A percentile compares a stretch with the other conserved stretches of the same genome.
Evolutionary conservation across 1,140 invertebrate genomes (phyloP).

Genomic region (Trichonephila clavata): DNA sequence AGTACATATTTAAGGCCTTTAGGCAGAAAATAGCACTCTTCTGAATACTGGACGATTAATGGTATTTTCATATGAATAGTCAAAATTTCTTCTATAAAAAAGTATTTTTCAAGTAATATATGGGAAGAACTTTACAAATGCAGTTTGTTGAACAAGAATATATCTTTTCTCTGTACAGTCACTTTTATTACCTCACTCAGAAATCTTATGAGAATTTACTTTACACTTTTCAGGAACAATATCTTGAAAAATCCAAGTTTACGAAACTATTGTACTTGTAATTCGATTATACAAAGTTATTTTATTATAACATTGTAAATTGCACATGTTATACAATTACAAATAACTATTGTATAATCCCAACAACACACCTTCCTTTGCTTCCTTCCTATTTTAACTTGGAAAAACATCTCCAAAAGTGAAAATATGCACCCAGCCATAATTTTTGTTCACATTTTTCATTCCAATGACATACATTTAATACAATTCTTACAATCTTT

Average conservation of each 20-base stretch:
- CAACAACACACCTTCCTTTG: too few species aligned
- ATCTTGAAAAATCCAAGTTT: background rate
- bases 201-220: background rate
- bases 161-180: slow-evolving; percentile 29
- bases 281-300: too few species aligned
- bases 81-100: slow-evolving; percentile 49
- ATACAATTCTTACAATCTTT: too few species aligned
- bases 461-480: too few species aligned
- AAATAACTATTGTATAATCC: too few species aligned
- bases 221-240: slow-evolving; percentile 2
- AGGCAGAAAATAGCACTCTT: slow-evolving; percentile 59
- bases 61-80: slow-evolving; percentile 28
- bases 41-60: slow-evolving; percentile 60
- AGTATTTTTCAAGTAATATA: slow-evolving; percentile 22
- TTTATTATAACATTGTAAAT: too few species aligned
- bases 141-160: slow-evolving; percentile 30
- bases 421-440: too few species aligned
- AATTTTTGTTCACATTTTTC: too few species aligned
- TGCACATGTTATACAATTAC: too few species aligned
- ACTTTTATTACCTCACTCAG: background rate
- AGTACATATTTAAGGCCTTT: slow-evolving; percentile 3
- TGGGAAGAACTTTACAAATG: slow-evolving; percentile 21
- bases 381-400: too few species aligned
- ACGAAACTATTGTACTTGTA: too few species aligned
- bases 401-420: too few species aligned